Conservation (phyloP, 2,113 vertebrate genomes). For the Bubo scandiacus region DNA sequence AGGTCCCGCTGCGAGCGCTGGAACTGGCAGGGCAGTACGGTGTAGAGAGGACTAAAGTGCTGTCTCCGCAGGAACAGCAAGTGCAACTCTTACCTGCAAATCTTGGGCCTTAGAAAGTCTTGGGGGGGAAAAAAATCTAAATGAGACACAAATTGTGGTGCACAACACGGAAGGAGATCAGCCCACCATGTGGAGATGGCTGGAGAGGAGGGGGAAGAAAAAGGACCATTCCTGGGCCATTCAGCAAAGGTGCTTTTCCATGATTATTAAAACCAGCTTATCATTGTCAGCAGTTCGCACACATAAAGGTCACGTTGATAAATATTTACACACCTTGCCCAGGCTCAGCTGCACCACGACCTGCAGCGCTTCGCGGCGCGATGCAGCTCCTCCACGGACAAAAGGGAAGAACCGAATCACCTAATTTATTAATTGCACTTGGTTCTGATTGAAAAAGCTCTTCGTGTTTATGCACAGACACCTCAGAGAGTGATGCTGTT, state of each 20-base stretch:
- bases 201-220: background rate
- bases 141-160: background rate
- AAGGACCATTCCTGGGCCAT: background rate
- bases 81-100: background rate
- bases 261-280: background rate
- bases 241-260: background rate
- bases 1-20: background rate
- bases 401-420: background rate
- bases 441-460: background rate
- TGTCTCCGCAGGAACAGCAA: background rate
- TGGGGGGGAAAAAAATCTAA: background rate
- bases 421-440: background rate
- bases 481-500: fast-evolving
- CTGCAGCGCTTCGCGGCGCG: fast-evolving
- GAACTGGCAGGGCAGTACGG: background rate
- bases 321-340: background rate
- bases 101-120: background rate
- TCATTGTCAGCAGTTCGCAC: background rate
- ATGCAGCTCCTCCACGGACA: background rate
- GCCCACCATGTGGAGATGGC: background rate
- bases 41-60: background rate
- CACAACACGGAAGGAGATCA: background rate
- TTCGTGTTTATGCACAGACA: background rate
- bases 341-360: background rate
- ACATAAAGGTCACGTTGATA: background rate